Conservation (phyloP, 2,888 invertebrate species). For the Plebejus melissa region DNA sequence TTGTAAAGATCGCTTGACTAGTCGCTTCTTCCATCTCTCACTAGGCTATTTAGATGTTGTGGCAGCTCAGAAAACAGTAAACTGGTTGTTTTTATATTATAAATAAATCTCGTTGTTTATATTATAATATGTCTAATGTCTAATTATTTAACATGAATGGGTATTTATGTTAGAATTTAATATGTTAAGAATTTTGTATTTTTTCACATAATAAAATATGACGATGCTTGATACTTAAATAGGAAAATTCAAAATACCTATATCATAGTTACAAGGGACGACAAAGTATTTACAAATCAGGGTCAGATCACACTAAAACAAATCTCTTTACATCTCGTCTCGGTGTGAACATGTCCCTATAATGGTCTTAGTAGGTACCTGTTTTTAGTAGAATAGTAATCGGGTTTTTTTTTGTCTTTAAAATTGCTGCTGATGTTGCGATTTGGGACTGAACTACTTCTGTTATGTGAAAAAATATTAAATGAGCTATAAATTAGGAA, state of each 20-base stretch:
- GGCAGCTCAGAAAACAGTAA: neutral
- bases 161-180: slow-evolving; percentile 18
- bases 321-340: no score
- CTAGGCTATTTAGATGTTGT: neutral
- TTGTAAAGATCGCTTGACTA: neutral
- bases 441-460: neutral
- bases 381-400: no score
- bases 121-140: neutral
- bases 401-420: neutral
- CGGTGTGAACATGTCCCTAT: no score
- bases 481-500: neutral
- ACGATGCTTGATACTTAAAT: no score
- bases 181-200: slow-evolving; percentile 15
- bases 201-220: slow-evolving; percentile 11
- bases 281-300: no score
- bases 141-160: slow-evolving; percentile 15
- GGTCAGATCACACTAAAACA: no score
- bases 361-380: no score
- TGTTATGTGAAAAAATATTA: slow-evolving; percentile 34
- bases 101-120: slow-evolving; percentile 16
- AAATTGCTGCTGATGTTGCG: neutral
- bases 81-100: neutral
- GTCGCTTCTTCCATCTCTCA: neutral
- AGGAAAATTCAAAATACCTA: no score
- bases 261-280: no score